phyloP scores from a whole-genome alignment of 2,888 invertebrate genomes.

The Seira sanloemensis region DNA sequence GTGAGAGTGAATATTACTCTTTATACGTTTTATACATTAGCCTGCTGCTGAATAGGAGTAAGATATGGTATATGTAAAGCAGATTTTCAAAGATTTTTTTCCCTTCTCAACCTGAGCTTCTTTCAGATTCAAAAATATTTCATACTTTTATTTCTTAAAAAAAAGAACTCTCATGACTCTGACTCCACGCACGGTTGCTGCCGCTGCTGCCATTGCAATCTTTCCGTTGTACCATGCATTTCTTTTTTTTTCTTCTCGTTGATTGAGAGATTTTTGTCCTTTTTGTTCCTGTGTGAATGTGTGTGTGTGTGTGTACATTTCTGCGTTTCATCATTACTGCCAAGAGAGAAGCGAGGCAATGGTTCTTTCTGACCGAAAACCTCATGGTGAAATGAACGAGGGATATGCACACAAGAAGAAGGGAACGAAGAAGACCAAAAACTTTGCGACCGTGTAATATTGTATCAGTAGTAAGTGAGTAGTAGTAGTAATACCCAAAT shows the following conservation, averaged over 20 bases:
- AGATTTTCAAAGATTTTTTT: not conserved
- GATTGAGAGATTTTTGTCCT: slow-evolving; percentile 59
- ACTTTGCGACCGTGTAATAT: not conserved
- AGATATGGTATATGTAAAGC: not conserved
- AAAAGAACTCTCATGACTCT: not conserved
- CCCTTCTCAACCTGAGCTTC: not conserved
- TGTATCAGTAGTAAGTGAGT: not conserved
- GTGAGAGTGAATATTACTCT: slow-evolving; percentile 5
- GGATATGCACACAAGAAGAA: not conserved
- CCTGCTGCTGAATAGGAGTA: not conserved
- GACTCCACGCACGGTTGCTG: slow-evolving; percentile 24
- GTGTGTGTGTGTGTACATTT: not conserved
- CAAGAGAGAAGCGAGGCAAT: slow-evolving; percentile 7
- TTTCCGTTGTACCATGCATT: slow-evolving; percentile 51
- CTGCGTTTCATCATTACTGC: not conserved
- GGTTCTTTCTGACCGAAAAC: not conserved
- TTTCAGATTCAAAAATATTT: no score
- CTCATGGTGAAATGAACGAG: not conserved
- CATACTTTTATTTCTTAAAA: not conserved
- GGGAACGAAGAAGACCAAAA: not conserved
- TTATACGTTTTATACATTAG: no score
- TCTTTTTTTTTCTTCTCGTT: slow-evolving; percentile 25
- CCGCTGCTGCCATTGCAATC: slow-evolving; percentile 36
- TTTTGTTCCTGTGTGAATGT: slow-evolving; percentile 15
- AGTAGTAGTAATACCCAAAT: not conserved